Conservation (phyloP, 2,888 invertebrate species). For the Erebia palarica region DNA sequence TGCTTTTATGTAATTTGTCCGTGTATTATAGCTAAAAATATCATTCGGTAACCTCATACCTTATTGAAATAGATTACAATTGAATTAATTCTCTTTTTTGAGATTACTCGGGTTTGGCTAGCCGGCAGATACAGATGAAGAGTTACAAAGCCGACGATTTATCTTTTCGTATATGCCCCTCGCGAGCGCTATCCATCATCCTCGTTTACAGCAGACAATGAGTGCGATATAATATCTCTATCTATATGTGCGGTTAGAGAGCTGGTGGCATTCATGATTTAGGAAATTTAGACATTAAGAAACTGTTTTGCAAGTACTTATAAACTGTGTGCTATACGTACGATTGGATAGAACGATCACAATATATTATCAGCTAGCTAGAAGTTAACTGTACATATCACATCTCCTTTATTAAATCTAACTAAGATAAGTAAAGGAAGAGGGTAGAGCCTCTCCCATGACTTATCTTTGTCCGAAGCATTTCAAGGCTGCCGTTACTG, state of each 20-base stretch:
- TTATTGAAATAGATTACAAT: not conserved
- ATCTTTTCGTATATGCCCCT: constrained; percentile 27
- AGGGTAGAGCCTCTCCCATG: too few species aligned
- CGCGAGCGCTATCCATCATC: constrained; percentile 27
- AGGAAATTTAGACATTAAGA: not conserved
- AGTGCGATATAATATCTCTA: constrained; percentile 11
- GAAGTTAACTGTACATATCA: too few species aligned
- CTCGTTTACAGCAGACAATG: constrained; percentile 25
- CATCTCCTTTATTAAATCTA: too few species aligned
- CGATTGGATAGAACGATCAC: too few species aligned
- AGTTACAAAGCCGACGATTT: constrained; percentile 26
- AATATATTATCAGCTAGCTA: too few species aligned
- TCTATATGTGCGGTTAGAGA: not conserved
- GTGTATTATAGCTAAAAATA: not conserved
- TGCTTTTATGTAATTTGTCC: too few species aligned
- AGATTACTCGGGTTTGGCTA: not conserved
- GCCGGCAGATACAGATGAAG: constrained; percentile 21
- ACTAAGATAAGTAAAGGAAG: too few species aligned
- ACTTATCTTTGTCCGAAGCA: too few species aligned
- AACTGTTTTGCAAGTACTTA: not conserved
- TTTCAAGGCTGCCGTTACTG: too few species aligned
- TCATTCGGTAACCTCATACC: not conserved
- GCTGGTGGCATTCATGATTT: not conserved
- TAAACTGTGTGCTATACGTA: too few species aligned
- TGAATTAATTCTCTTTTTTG: not conserved